Evolutionary conservation across 64 coral and sea anemone species (phyloP), one percentile per base, ranked within the genome.

Genomic region (Astreopora myriophthalma): DNA sequence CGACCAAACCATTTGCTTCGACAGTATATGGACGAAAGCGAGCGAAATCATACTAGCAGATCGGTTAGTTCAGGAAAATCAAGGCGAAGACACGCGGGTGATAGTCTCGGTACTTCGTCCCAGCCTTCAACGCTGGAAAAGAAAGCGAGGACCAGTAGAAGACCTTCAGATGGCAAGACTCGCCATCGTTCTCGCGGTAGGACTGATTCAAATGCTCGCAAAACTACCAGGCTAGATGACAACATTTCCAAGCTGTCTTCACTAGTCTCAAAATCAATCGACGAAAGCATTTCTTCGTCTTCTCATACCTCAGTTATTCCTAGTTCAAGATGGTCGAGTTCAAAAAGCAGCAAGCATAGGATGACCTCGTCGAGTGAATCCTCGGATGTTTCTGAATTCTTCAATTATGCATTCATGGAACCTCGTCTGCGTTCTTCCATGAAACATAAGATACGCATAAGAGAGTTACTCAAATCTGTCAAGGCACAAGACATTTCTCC

Each of bases 361-460:
- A 36, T 40, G 57, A 37, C 55, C 1, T 83, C 79, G 8, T 83
- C 79, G 22, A 83, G 79, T 65, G 79, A 65, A 38, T 62, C 55
- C 1, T 83, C 79, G 17, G 79, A 65, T 10, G 57, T 83, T 37
- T 83, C 79, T 16, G 79, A 83, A 38, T 83, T 35, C 23, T 83
- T 83, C 32, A 83, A 83, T 64, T 83, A 83, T 37, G 79, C 79
- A 20, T 83, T 83, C n/a, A 64, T 83, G 19, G 79, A 83, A 22
- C 79, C 79, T 63, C 58, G 57, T 23, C 49, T 83, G 17, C 79
- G 79, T 19, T 35, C 51, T 0, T 83, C 79, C 49, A 83, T 83
- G 23, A 36, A 36, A 64, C 33, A 64, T 23, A 83, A 83, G 34
- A 25, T 83, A 10, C 31, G 34, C 19, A 31, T 83, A 2, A 83